Evolutionary conservation across 2,797 vertebrate species (phyloP).

Genomic region (Australoheros facetus): DNA sequence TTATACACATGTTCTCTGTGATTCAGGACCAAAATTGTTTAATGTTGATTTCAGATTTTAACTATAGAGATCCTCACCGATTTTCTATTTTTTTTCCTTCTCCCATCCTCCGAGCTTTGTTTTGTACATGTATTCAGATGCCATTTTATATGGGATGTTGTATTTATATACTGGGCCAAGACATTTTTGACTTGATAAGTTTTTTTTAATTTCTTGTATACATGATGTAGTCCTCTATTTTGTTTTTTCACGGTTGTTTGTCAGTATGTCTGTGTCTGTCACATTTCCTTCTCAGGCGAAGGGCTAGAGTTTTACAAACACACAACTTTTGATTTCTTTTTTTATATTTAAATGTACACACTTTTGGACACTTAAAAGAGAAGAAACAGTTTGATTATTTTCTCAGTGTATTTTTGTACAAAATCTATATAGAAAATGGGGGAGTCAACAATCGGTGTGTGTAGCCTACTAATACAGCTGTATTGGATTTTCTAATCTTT

Average conservation of each 20-base stretch:
- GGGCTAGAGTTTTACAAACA: constrained; percentile 98
- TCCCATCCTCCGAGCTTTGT: constrained; percentile 87
- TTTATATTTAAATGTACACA: constrained; percentile 99
- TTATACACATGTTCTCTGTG: constrained; percentile 83
- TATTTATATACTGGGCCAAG: constrained; percentile 99
- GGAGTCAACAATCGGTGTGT: constrained; percentile 97
- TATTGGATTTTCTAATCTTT: constrained; percentile 95
- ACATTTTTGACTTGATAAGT: constrained; percentile 81
- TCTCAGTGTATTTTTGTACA: constrained; percentile 99
- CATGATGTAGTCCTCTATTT: constrained; percentile 76
- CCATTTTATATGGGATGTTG: constrained; percentile 96
- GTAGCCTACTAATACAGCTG: constrained; percentile 88
- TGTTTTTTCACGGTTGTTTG: constrained; percentile 63
- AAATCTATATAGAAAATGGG: constrained; percentile 96
- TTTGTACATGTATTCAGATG: constrained; percentile 96
- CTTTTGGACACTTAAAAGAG: constrained; percentile 97
- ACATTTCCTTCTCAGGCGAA: constrained; percentile 98
- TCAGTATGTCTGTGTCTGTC: constrained; percentile 86
- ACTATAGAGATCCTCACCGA: constrained; percentile 88
- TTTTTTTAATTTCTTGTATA: constrained; percentile 81
- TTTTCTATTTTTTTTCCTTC: constrained; percentile 48
- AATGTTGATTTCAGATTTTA: constrained; percentile 85
- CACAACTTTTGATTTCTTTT: constrained; percentile 84
- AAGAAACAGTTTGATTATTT: constrained; percentile 99
- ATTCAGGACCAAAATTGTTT: constrained; percentile 98